phyloP scores from a whole-genome alignment of 2,113 vertebrate genomes.

The Colistium nudipinnis region DNA sequence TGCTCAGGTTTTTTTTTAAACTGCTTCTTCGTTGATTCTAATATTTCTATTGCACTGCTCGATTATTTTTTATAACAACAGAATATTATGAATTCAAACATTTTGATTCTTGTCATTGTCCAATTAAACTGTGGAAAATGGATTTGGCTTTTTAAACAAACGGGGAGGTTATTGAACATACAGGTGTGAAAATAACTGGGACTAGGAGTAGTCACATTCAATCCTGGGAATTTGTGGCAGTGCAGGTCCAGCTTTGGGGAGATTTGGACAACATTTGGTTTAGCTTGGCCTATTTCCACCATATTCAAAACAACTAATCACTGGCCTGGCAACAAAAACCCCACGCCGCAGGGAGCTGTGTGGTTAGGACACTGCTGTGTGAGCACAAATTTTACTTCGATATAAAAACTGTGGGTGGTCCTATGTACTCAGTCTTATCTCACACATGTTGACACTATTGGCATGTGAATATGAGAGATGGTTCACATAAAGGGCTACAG shows the following conservation, averaged over 20 bases:
- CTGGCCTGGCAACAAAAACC: constrained; percentile 57
- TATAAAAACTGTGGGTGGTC: constrained; percentile 51
- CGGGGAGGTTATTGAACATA: background rate
- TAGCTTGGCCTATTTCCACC: constrained; percentile 39
- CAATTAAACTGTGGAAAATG: background rate
- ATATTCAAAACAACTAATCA: constrained; percentile 48
- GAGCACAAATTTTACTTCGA: constrained; percentile 35
- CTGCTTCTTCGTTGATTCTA: background rate
- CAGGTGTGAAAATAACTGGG: constrained; percentile 7
- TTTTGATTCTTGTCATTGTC: background rate
- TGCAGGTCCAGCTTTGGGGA: constrained; percentile 25
- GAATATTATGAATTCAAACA: too few relatives aligned
- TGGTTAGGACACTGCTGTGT: constrained; percentile 55
- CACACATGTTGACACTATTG: constrained; percentile 46
- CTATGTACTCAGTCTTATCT: constrained; percentile 52
- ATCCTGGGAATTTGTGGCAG: constrained; percentile 44
- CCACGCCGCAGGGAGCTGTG: constrained; percentile 59
- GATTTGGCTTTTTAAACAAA: background rate
- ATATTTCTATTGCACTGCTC: constrained; percentile 8
- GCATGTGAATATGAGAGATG: constrained; percentile 56
- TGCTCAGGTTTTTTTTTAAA: constrained; percentile 18
- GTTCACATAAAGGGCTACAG: constrained; percentile 20
- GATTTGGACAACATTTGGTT: constrained; percentile 51
- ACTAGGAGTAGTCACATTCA: constrained; percentile 10
- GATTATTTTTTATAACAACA: background rate